Evolutionary conservation across 2,888 invertebrate species (phyloP), one percentile per base, ranked within the genome.

Genomic region (Ormyrus pomaceus): DNA sequence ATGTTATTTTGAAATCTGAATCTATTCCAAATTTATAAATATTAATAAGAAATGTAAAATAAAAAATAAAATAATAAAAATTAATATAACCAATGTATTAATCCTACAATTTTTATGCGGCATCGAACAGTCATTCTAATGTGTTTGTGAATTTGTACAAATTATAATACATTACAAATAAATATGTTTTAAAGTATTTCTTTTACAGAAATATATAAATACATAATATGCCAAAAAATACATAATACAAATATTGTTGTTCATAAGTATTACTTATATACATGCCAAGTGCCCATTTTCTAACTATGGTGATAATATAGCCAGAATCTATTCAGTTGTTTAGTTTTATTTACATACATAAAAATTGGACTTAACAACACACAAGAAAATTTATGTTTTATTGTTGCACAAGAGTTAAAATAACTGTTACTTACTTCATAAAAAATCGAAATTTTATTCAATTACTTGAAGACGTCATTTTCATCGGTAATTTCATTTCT

Each of bases 391-490:
- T 34, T 48, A 8, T 34, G 10, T 51, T 51, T 61, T 71, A 51
- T 50, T 48, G 50, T 58, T 10, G 6, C 13, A 11, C 19, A 46
- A 10, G 34, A 71, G 51, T 19, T 11, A 59, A 61, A 51, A 19
- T 6, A 11, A 51, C 10, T 10, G 46, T 71, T 71, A 71, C 71
- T 71, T 71, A 71, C 71, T 71, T 59, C 34, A 4, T 61, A 19
- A 46, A 19, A 45, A 5, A 45, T 58, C 19, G 6, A 59, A 71
- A 51, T 51, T 51, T 70, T 19, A 9, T 13, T 70, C 13, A 7
- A 19, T 19, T 51, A 71, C 61, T 11, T 13, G 45, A 65, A 7
- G 48, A 8, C 7, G 48, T 13, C 11, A 48, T n/a, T 19, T 19
- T 19, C 19, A 19, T 19, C 19, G 19, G 19, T 19, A 19, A 19